A percentile compares a stretch with the other conserved stretches of the same genome.
Evolutionary conservation across 2,797 vertebrate genomes (phyloP).

Genomic region (Falco cherrug): DNA sequence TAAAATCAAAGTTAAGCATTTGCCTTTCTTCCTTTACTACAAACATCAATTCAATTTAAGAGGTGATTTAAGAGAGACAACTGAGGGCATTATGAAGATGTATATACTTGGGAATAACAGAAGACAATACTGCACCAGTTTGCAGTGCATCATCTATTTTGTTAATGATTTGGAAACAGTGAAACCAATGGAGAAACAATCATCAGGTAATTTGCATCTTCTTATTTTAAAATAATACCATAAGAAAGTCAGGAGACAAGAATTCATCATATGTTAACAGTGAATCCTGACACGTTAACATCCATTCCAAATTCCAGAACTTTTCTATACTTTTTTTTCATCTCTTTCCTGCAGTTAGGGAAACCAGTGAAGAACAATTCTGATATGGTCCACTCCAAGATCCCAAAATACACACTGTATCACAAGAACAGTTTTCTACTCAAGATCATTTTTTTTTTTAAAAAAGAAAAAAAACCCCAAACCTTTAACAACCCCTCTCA

Average conservation of each 20-base stretch:
- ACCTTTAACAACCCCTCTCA: fast-evolving
- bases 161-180: neutral
- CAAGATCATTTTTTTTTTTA: neutral
- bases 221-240: neutral
- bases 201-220: neutral
- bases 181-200: neutral
- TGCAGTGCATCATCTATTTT: neutral
- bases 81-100: neutral
- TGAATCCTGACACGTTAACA: neutral
- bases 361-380: neutral
- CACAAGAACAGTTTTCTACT: neutral
- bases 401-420: neutral
- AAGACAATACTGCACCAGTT: neutral
- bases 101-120: neutral
- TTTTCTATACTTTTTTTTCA: neutral
- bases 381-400: neutral
- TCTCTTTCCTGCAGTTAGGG: neutral
- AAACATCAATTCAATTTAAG: neutral
- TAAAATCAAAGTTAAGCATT: neutral
- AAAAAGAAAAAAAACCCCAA: neutral
- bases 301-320: neutral
- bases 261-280: neutral
- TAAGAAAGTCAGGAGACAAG: neutral
- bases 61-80: neutral
- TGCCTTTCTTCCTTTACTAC: neutral